A percentile compares a stretch with the other conserved stretches of the same genome.
Evolutionary conservation across 2,113 vertebrate genomes (phyloP).

Genomic region (Gila orcuttii): DNA sequence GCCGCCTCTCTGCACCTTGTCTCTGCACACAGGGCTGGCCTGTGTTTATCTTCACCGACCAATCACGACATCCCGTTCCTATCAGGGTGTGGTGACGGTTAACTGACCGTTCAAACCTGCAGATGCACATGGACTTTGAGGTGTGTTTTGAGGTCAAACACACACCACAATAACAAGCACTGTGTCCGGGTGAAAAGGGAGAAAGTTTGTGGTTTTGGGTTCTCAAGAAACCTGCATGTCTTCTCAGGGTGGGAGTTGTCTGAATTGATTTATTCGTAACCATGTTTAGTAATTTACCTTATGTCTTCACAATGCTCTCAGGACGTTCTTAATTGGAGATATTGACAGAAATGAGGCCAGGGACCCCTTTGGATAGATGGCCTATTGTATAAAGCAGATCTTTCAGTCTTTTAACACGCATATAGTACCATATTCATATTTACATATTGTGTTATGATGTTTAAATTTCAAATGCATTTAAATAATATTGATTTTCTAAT

Average conservation of each 20-base stretch:
- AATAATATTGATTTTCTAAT: neutral
- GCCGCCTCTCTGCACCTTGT: conserved; percentile 37
- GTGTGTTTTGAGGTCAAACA: conserved; percentile 32
- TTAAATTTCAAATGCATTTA: neutral
- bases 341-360: neutral
- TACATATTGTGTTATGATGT: neutral
- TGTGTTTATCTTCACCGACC: conserved; percentile 52
- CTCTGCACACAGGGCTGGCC: conserved; percentile 49
- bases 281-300: neutral
- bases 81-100: conserved; percentile 31
- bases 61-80: conserved; percentile 59
- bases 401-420: neutral
- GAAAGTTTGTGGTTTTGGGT: conserved; percentile 18
- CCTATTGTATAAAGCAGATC: neutral
- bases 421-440: neutral
- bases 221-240: neutral
- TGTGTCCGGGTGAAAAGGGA: neutral
- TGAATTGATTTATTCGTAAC: neutral
- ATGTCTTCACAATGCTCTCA: neutral
- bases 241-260: neutral
- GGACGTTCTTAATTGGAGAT: neutral
- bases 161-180: conserved; percentile 42
- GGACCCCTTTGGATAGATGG: neutral
- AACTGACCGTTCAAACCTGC: conserved; percentile 50
- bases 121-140: conserved; percentile 55